A percentile compares a stretch with the other conserved stretches of the same genome.
Evolutionary conservation across 2,113 vertebrate genomes (phyloP).

Genomic region (Prionailurus bengalensis): DNA sequence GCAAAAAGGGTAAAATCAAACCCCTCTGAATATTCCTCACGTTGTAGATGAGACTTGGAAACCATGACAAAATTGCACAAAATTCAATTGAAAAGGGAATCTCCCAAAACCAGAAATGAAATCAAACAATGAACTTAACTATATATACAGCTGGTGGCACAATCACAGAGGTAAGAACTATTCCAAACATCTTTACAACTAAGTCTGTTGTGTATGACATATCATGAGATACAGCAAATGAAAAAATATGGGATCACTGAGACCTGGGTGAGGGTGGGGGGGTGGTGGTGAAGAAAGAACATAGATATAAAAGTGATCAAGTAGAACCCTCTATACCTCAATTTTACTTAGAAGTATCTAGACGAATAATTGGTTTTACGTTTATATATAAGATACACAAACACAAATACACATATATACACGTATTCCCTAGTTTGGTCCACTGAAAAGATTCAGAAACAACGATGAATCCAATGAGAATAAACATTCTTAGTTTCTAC

Average conservation of each 20-base stretch:
- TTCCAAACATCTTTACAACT: neutral
- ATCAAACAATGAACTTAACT: neutral
- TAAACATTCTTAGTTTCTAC: neutral
- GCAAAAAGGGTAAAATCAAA: neutral
- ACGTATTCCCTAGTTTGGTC: neutral
- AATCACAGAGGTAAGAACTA: neutral
- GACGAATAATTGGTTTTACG: neutral
- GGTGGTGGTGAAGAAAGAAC: neutral
- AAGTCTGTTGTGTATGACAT: neutral
- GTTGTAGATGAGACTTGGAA: neutral
- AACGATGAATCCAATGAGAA: neutral
- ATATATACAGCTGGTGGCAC: neutral
- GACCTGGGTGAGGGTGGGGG: neutral
- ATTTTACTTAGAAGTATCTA: neutral
- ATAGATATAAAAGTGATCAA: neutral
- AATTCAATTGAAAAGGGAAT: neutral
- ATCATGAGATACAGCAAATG: neutral
- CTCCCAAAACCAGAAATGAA: constrained; percentile 11
- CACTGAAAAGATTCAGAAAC: neutral
- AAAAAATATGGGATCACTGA: neutral
- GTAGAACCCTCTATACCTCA: neutral
- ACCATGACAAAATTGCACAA: neutral
- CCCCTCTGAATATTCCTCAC: neutral
- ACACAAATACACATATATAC: neutral
- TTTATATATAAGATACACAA: neutral